Conservation (phyloP, 2,797 vertebrate species). For the Anas acuta region DNA sequence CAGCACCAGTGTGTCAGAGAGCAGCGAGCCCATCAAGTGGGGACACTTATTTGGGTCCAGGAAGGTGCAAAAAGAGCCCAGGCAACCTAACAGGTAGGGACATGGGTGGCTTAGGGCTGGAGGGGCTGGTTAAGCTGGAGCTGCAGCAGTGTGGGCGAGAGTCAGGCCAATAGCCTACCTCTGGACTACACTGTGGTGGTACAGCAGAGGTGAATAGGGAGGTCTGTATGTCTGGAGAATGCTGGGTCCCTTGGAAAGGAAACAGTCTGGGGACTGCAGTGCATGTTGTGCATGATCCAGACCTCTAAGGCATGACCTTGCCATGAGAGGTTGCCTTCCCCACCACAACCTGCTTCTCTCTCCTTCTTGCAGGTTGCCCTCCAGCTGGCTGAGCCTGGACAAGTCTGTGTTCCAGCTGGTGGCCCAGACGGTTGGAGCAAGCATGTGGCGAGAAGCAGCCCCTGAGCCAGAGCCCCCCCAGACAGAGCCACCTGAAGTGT, state of each 20-base stretch:
- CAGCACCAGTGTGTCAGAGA: slow-evolving; percentile 43
- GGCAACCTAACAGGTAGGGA: slow-evolving; percentile 78
- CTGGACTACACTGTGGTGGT: background rate
- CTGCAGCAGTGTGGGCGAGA: too few species aligned
- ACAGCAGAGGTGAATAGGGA: background rate
- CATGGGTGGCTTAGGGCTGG: slow-evolving; percentile 32
- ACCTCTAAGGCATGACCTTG: background rate
- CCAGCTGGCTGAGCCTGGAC: slow-evolving; percentile 93
- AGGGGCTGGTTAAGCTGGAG: background rate
- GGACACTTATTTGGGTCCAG: slow-evolving; percentile 90
- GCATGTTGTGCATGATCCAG: background rate
- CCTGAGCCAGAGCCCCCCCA: background rate
- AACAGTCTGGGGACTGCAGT: background rate
- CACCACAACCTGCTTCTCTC: background rate
- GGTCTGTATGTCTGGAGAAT: background rate
- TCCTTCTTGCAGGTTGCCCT: slow-evolving; percentile 83
- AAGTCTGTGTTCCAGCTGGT: slow-evolving; percentile 88
- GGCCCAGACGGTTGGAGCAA: slow-evolving; percentile 86
- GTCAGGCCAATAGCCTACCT: too few species aligned
- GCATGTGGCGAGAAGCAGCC: slow-evolving; percentile 79
- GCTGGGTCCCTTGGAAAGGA: accelerated
- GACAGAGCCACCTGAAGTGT: background rate
- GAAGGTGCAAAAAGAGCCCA: slow-evolving; percentile 78
- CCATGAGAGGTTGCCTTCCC: accelerated
- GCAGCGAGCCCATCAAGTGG: slow-evolving; percentile 85